Conservation (phyloP, 1,140 invertebrate species). For the Myzus persicae region DNA sequence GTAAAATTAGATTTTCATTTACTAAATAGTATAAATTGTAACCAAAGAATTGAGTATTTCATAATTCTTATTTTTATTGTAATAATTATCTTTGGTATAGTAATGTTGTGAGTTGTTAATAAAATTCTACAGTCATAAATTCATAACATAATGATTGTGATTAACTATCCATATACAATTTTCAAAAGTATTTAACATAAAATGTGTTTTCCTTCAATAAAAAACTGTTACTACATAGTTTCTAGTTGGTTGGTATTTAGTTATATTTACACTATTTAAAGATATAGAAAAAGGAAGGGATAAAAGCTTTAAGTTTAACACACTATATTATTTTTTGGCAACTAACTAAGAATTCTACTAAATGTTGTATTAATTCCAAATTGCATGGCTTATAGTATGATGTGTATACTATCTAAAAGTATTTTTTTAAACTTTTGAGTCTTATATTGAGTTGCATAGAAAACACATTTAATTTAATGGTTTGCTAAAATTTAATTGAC, state of each 20-base stretch:
- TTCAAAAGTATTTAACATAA: neutral
- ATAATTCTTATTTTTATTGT: constrained; percentile 3
- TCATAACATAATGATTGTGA: neutral
- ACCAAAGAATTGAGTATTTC: constrained; percentile 40
- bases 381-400: neutral
- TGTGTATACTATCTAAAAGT: neutral
- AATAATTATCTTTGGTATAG: constrained; percentile 41
- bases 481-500: neutral
- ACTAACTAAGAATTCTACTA: neutral
- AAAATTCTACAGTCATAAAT: neutral
- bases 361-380: constrained; percentile 11
- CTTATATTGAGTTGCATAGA: neutral
- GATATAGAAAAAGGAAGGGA: neutral
- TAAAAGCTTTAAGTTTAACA: neutral
- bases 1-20: neutral
- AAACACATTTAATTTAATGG: neutral
- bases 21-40: neutral
- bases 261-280: constrained; percentile 12
- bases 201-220: neutral
- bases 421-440: neutral
- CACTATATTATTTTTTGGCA: neutral
- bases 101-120: neutral
- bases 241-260: neutral
- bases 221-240: neutral
- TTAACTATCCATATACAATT: neutral